Percentiles rank a stretch among this genome's conserved stretches.
Evolutionary conservation across 1,140 invertebrate genomes (phyloP).

Genomic region (Drosophila paulistorum): DNA sequence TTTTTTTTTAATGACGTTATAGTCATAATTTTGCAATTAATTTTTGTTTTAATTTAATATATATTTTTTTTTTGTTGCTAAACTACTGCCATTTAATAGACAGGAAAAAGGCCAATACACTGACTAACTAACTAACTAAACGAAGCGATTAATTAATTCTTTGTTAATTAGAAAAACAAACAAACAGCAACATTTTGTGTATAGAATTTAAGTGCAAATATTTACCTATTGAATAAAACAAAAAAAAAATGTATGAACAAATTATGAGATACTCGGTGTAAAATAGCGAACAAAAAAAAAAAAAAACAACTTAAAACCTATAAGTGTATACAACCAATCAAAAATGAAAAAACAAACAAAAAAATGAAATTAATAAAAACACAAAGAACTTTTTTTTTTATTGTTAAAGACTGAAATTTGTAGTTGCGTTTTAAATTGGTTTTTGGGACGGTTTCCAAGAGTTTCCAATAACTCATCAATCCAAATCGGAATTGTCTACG

Average conservation of each 20-base stretch:
- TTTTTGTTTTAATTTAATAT: conserved; percentile 1
- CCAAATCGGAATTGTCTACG: neutral
- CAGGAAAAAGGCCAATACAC: conserved; percentile 19
- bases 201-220: conserved; percentile 56
- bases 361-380: conserved; percentile 52
- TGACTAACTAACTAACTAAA: conserved; percentile 13
- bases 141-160: conserved; percentile 7
- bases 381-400: conserved; percentile 77
- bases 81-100: conserved; percentile 63
- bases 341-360: conserved; percentile 30
- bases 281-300: conserved; percentile 49
- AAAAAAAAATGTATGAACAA: conserved; percentile 40
- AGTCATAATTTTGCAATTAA: conserved; percentile 67
- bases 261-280: conserved; percentile 64
- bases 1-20: conserved; percentile 77
- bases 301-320: conserved; percentile 50
- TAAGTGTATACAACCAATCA: conserved; percentile 64
- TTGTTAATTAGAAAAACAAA: conserved; percentile 29
- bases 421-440: conserved; percentile 15
- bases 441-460: neutral
- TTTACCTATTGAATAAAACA: conserved; percentile 47
- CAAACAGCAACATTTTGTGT: conserved; percentile 34
- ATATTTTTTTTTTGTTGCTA: conserved; percentile 14
- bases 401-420: conserved; percentile 75
- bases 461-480: no score